A percentile compares a stretch with the other conserved stretches of the same genome.
Conservation (phyloP, 1,140 invertebrate species). For the Ladona fulva region DNA sequence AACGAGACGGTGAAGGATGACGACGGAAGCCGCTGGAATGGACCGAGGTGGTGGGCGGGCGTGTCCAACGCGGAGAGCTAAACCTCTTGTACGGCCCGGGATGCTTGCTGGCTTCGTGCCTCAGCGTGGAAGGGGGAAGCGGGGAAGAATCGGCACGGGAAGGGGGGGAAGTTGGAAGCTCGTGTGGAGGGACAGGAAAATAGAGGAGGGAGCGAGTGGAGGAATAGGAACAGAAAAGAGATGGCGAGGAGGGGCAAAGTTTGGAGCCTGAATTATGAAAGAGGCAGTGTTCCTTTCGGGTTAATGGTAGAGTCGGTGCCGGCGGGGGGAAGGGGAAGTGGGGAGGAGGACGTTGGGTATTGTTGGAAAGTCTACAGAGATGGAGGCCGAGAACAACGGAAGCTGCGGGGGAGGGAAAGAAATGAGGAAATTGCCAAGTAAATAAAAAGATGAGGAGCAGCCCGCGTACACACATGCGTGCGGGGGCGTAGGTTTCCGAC, state of each 20-base stretch:
- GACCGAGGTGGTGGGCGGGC: too few species aligned
- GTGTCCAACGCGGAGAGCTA: too few species aligned
- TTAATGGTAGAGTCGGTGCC: not conserved
- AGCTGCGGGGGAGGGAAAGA: not conserved
- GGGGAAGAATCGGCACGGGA: not conserved
- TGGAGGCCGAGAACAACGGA: not conserved
- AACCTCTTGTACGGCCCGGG: not conserved
- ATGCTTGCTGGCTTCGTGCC: not conserved
- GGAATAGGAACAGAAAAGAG: not conserved
- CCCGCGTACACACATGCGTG: too few species aligned
- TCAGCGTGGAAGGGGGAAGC: not conserved
- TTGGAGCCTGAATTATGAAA: conserved; percentile 5
- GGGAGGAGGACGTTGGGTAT: not conserved
- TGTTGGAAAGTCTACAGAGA: not conserved
- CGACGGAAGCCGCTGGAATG: too few species aligned
- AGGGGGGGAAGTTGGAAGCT: too few species aligned
- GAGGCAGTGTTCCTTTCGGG: not conserved
- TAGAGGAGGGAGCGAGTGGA: not conserved
- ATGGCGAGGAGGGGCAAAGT: not conserved
- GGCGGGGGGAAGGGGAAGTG: not conserved
- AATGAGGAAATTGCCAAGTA: too few species aligned
- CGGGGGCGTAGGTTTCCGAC: too few species aligned
- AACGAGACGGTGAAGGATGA: too few species aligned
- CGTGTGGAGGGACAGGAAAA: not conserved
- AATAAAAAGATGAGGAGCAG: too few species aligned